Percentiles rank a stretch among this genome's conserved stretches.
phyloP scores from a whole-genome alignment of 2,113 vertebrate species.

The Gnathonemus echidnorhynchus region DNA sequence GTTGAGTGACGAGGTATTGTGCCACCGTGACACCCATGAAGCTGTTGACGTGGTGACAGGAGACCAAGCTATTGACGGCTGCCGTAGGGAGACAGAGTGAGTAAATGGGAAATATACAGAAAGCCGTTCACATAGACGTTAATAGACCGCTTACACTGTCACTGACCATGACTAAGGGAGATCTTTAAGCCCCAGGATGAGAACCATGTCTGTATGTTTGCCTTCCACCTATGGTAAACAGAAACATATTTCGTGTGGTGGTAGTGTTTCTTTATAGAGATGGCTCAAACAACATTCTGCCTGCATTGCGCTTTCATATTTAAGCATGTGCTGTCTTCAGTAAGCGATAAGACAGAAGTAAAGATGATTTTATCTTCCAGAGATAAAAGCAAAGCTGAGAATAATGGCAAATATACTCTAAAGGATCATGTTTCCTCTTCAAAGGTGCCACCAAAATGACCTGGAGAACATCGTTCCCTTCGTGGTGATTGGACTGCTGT shows the following conservation, averaged over 20 bases:
- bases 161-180: background rate
- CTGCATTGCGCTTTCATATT: background rate
- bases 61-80: background rate
- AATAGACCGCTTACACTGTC: background rate
- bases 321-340: background rate
- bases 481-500: constrained; percentile 74
- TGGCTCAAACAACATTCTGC: background rate
- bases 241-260: background rate
- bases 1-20: background rate
- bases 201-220: background rate
- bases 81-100: background rate
- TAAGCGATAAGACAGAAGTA: background rate
- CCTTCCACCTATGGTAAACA: background rate
- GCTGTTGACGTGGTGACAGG: background rate
- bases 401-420: background rate
- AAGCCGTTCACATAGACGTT: background rate
- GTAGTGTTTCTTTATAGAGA: background rate
- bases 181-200: background rate
- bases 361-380: background rate
- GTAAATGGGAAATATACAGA: background rate
- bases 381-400: background rate
- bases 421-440: background rate
- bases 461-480: constrained; percentile 87
- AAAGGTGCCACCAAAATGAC: constrained; percentile 85
- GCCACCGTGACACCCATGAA: background rate